Conservation (phyloP, 2,888 invertebrate genomes). For the Heliconius charithonia region DNA sequence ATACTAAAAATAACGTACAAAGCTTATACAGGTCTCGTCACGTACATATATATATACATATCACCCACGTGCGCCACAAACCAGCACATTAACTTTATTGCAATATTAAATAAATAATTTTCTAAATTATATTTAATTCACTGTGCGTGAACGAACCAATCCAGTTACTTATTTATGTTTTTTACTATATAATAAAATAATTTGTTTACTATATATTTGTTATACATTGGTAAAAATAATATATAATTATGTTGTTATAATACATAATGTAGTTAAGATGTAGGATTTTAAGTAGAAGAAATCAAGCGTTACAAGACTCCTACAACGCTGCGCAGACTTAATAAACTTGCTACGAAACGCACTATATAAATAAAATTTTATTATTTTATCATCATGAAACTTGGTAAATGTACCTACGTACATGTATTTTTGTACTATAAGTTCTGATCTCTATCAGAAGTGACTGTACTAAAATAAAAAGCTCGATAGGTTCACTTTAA, state of each 20-base stretch:
- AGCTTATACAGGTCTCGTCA: slow-evolving; percentile 30
- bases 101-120: background rate
- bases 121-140: background rate
- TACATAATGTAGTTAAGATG: too few species aligned
- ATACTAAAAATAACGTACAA: slow-evolving; percentile 23
- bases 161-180: too few species aligned
- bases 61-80: slow-evolving; percentile 34
- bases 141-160: background rate
- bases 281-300: too few species aligned
- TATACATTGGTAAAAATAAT: too few species aligned
- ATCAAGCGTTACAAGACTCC: background rate
- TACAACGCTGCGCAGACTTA: background rate
- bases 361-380: background rate
- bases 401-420: too few species aligned
- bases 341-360: background rate
- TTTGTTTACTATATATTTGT: too few species aligned
- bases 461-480: too few species aligned
- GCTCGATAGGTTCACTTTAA: too few species aligned
- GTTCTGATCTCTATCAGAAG: too few species aligned
- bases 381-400: background rate
- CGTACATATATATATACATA: slow-evolving; percentile 20
- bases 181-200: too few species aligned
- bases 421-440: too few species aligned
- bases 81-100: slow-evolving; percentile 15
- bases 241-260: too few species aligned